Percentiles rank a stretch among this genome's conserved stretches.
Conservation (phyloP, 1,140 invertebrate species). For the Drosophila bocqueti region DNA sequence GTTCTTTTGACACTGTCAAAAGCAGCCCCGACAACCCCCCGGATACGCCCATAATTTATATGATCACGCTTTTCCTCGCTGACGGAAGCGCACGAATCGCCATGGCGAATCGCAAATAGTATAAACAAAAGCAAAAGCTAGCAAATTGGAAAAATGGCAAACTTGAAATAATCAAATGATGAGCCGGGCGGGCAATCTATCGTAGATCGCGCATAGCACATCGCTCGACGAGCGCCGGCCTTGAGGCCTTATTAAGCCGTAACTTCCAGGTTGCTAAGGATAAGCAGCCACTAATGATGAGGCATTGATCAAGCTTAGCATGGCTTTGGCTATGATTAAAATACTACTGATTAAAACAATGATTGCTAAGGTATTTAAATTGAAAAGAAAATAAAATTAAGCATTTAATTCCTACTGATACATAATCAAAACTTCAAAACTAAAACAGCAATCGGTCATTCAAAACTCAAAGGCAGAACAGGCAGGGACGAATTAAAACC, state of each 20-base stretch:
- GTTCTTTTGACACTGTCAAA: constrained; percentile 69
- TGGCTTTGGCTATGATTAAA: constrained; percentile 8
- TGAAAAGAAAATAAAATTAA: not conserved
- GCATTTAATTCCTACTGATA: not conserved
- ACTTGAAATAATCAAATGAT: constrained; percentile 53
- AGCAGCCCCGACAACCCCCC: constrained; percentile 16
- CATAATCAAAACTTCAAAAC: not conserved
- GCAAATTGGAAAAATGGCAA: constrained; percentile 10
- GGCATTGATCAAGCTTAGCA: constrained; percentile 22
- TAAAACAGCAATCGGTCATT: constrained; percentile 2
- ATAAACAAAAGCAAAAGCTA: constrained; percentile 47
- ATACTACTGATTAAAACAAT: not conserved
- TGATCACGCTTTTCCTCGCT: constrained; percentile 53
- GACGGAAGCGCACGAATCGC: constrained; percentile 74
- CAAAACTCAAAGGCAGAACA: constrained; percentile 4
- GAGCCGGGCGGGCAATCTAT: constrained; percentile 35
- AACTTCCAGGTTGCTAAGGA: constrained; percentile 74
- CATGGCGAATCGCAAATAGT: constrained; percentile 28
- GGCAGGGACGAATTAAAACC: not conserved
- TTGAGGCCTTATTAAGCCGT: constrained; percentile 67
- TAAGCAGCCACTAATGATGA: constrained; percentile 53
- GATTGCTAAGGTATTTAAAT: too few relatives aligned
- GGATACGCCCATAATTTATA: constrained; percentile 19
- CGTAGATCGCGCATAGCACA: constrained; percentile 16
- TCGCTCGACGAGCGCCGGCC: constrained; percentile 29